Base-by-base conservation (phyloP, 2,113 vertebrate genomes). In the Nycticorax nycticorax region DNA sequence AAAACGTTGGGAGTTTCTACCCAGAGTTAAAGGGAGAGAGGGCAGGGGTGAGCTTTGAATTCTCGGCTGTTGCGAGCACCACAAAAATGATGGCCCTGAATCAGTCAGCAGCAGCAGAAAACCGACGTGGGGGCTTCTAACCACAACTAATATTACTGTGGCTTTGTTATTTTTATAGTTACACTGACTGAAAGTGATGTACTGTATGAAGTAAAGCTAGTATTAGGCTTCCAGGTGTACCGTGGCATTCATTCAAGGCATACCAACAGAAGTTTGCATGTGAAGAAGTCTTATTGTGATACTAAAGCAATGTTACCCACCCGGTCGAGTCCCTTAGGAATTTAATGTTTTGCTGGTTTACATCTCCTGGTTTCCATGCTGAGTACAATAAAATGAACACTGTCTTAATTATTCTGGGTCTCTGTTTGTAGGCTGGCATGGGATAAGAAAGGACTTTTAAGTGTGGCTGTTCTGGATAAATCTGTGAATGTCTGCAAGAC, bases 341-440 rank as follows among this genome's bases (percentile, higher is more conserved):
- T 88, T 91, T 71, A 87, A 84, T 96, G 92, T 96, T 96, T 95
- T 96, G 88, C 86, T 97, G 95, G 84, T 97, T 96, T 92, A 86
- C 96, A 94, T 97, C 81, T 83, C 73, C 53, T 95, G 95, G 85
- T 96, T 96, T 97, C 93, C 96, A 87, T 94, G 85, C 86, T 80
- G 63, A 96, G 52, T 92, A 96, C 87, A 97, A 97, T 94, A 97
- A 92, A 97, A 94, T 82, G 47, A 97, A 92, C 66, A 59, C 73
- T 97, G 88, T 93, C 89, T 89, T 97, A 96, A 95, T 96, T 89
- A 84, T 67, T 85, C 85, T 87, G 89, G 88, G 77, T 92, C 90
- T 97, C 74, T 91, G 63, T 93, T 88, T 92, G 66, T 95, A 93
- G 94, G 81, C 85, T 92, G 88, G 53, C 9, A 22, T 47, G 78